Evolutionary conservation across 2,113 vertebrate species (phyloP).

Genomic region (Gambusia affinis): DNA sequence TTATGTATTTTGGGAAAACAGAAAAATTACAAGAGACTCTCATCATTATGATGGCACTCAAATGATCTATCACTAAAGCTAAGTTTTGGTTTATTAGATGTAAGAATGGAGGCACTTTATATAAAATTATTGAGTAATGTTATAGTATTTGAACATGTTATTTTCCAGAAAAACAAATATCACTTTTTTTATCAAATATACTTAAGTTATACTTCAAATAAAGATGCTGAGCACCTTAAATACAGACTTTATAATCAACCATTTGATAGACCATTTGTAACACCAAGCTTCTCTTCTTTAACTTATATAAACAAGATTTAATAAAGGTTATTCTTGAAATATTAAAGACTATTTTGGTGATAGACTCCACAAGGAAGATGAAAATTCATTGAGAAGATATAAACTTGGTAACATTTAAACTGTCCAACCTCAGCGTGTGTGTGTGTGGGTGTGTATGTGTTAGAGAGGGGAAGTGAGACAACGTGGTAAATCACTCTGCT

Average conservation of each 20-base stretch:
- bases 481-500: slow-evolving; percentile 42
- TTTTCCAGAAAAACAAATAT: too few species aligned
- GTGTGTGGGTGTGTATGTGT: slow-evolving; percentile 1
- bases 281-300: neutral
- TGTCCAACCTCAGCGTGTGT: neutral
- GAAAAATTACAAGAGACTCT: too few species aligned
- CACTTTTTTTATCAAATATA: neutral
- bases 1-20: too few species aligned
- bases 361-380: neutral
- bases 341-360: neutral
- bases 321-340: neutral
- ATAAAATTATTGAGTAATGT: too few species aligned
- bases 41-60: too few species aligned
- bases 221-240: neutral
- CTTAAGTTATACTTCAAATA: neutral
- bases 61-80: too few species aligned
- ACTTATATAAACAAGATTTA: neutral
- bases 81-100: too few species aligned
- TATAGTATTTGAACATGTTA: too few species aligned
- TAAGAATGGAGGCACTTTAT: too few species aligned
- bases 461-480: slow-evolving; percentile 52
- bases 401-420: neutral
- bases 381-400: neutral
- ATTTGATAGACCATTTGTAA: neutral
- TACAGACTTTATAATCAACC: neutral